These are phyloP conservation scores for Notodonta ziczac DNA, from an alignment of 2,888 invertebrate species.

Conservation along the genomic window DNA sequence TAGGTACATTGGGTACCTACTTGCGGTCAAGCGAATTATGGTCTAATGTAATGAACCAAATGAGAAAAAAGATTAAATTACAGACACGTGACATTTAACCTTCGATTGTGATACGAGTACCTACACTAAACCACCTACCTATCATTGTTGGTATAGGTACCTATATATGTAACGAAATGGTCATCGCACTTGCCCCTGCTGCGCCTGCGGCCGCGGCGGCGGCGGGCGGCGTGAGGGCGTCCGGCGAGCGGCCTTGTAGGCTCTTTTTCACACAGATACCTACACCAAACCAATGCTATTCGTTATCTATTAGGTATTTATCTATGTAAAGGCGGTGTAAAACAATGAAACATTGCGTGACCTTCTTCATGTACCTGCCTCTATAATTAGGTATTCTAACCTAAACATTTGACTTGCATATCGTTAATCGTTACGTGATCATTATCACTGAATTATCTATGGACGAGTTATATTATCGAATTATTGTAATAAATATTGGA, in stretches of 20 bases:
- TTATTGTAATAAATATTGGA: neutral
- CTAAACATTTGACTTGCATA: slow-evolving; percentile 59
- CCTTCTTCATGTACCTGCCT: slow-evolving; percentile 62
- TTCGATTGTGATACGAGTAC: slow-evolving; percentile 17
- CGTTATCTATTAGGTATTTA: slow-evolving; percentile 49
- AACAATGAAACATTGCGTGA: slow-evolving; percentile 72
- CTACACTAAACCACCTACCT: neutral
- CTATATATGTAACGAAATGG: neutral
- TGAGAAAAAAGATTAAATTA: slow-evolving; percentile 24
- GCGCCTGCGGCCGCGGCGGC: neutral
- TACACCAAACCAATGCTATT: slow-evolving; percentile 46
- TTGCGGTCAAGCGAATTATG: slow-evolving; percentile 27
- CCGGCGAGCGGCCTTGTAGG: slow-evolving; percentile 41
- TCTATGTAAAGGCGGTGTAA: slow-evolving; percentile 50
- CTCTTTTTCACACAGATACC: slow-evolving; percentile 50
- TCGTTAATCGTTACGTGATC: slow-evolving; percentile 25
- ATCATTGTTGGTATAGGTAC: slow-evolving; percentile 6
- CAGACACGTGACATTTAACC: slow-evolving; percentile 22
- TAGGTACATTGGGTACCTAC: slow-evolving; percentile 23
- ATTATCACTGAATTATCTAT: slow-evolving; percentile 11
- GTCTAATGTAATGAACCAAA: slow-evolving; percentile 21
- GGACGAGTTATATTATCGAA: neutral
- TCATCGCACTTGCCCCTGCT: neutral
- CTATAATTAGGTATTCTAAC: slow-evolving; percentile 57
- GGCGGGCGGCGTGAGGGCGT: slow-evolving; percentile 8